Evolutionary conservation across 2,113 vertebrate genomes (phyloP), one percentile per base, ranked within the genome.

Genomic region (Rhinogobius similis): DNA sequence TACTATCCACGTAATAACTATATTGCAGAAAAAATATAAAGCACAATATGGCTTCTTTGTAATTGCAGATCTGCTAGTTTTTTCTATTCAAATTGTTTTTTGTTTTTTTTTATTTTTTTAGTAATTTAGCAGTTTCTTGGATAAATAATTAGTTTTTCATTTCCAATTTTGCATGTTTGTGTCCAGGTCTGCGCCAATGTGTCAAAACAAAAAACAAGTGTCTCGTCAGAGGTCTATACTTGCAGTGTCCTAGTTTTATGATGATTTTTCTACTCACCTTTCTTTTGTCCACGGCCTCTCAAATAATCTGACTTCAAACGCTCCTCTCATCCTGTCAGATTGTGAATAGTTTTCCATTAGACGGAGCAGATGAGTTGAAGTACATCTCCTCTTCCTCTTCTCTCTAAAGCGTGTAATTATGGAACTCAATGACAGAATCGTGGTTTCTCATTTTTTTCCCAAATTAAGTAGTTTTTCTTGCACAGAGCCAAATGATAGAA

Each of bases 401-500:
- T 39, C 21, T 36, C 41, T 65, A 50, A 70, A 81, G 77, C 58
- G 48, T 11, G 32, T 65, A 32, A 81, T 76, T 78, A 64, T 83
- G 85, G 68, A 68, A 77, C 65, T 5, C 32, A 72, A 58, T 70
- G 71, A 71, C 79, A 77, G 85, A 76, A 77, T 62, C 74, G 11
- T 72, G 85, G 32, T 36, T 80, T 83, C 73, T 71, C 73, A 72
- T 88, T 88, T 83, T 82, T 79, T 36, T 36, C 32, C 79, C 78
- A 87, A 88, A 88, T 85, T 82, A 87, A 53, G 86, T 78, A 78
- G 81, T 81, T 58, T 2, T 77, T 69, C 67, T 41, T 82, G 58
- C 80, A 83, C 85, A 78, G 76, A 48, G 75, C 82, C 85, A 85
- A 82, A 87, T 72, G 84, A 89, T 68, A 56, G 65, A 77, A 76